Base-by-base conservation (phyloP, 2,797 vertebrate genomes). In the Xiphorhynchus erythropygius region DNA sequence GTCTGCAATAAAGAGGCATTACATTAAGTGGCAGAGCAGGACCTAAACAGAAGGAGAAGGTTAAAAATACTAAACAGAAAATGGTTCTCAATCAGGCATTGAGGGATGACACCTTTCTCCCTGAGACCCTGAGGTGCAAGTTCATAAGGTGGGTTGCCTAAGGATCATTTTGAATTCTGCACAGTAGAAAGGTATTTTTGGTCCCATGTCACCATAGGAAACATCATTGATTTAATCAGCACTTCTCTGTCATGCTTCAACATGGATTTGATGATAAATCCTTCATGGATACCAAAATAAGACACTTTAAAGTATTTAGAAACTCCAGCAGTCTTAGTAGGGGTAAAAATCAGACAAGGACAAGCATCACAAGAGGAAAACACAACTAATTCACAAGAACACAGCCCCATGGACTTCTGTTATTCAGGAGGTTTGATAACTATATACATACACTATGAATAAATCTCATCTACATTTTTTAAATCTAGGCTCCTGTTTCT, bases 21-120 rank as follows among this genome's bases (percentile, higher is more conserved):
- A 93, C 89, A 93, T 94, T 96, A 96, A 97, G 93, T 50, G 49
- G 67, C 93, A 77, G 80, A 93, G 71, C 78, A 92, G 91, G 84
- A 94, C 86, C 92, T 90, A 90, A 93, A 70, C 27, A 81, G 74
- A 63, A 94, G 47, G 57, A 81, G 80, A 87, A 93, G 44, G 76
- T 81, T 93, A 84, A 94, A 93, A 94, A 89, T 67, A 63, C 67
- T 42, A 18, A 91, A 60, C 4, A 87, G 87, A 92, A 90, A 87
- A 77, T 23, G 27, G 37, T 28, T 88, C 55, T 93, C 47, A 35
- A 3, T 68, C 22, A 52, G 76, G 55, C 46, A 41, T 8, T 57
- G 64, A 78, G 30, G 46, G 50, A 81, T 81, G 47, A 65, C 75
- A 90, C 79, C 37, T 90, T 92, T 67, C 69, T 84, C 23, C 63